Evolutionary conservation across 2,113 vertebrate genomes (phyloP).

Genomic region (Nyctereutes procyonoides): DNA sequence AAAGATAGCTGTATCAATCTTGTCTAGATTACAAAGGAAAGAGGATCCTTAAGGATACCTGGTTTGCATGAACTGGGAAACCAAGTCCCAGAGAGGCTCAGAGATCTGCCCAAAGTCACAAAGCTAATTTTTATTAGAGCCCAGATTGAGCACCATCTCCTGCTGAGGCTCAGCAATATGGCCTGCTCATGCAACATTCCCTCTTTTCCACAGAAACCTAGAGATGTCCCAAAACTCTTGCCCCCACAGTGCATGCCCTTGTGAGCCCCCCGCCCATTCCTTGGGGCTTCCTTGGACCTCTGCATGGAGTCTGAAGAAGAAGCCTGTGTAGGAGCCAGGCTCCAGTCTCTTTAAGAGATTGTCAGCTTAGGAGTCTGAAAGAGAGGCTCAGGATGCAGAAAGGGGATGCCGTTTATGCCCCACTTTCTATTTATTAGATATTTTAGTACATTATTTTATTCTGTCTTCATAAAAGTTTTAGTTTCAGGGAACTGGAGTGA

Average conservation of each 20-base stretch:
- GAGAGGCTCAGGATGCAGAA: not conserved
- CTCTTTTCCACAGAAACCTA: not conserved
- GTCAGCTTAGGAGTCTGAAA: not conserved
- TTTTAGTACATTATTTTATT: not conserved
- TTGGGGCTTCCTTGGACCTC: not conserved
- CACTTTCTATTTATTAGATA: not conserved
- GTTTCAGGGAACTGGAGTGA: not conserved
- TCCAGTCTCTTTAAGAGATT: not conserved
- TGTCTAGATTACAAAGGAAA: not conserved
- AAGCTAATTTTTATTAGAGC: not conserved
- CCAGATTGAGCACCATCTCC: not conserved
- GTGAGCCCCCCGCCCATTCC: not conserved
- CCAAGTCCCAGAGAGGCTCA: not conserved
- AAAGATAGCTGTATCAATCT: not conserved
- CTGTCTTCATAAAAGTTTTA: not conserved
- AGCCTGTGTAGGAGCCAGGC: not conserved
- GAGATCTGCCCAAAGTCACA: not conserved
- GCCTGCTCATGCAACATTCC: not conserved
- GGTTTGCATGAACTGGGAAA: not conserved
- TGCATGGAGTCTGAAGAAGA: not conserved
- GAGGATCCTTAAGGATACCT: not conserved
- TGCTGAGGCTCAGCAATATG: not conserved
- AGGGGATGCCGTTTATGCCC: not conserved
- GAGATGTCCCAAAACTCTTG: not conserved
- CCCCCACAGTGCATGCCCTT: not conserved